Evolutionary conservation across 2,888 invertebrate species (phyloP).

Genomic region (Tolmerus cingulatus): DNA sequence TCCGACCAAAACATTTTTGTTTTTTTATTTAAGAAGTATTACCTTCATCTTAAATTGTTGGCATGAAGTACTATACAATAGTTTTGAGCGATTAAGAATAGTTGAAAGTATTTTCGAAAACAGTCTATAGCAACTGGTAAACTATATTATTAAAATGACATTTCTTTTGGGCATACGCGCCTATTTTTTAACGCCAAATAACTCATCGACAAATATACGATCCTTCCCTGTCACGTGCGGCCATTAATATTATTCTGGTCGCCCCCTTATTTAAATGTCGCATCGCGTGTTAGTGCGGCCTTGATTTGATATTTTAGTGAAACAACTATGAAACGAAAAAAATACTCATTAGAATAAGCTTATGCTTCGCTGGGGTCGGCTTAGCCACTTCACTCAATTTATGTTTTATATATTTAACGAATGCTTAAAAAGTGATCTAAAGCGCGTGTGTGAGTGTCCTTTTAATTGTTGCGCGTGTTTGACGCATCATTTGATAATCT

Average conservation of each 20-base stretch:
- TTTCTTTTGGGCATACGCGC: background rate
- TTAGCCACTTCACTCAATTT: background rate
- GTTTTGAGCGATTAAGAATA: background rate
- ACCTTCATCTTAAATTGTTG: background rate
- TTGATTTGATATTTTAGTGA: background rate
- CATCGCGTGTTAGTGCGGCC: background rate
- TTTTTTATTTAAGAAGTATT: background rate
- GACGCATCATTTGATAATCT: background rate
- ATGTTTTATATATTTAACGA: background rate
- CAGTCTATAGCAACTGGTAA: background rate
- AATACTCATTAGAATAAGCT: background rate
- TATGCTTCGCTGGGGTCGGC: background rate
- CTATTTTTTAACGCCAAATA: background rate
- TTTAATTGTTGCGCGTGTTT: background rate
- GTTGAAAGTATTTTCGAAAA: background rate
- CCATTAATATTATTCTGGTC: background rate
- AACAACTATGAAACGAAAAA: background rate
- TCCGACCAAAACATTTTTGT: too few relatives aligned
- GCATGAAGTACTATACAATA: background rate
- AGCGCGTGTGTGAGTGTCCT: background rate
- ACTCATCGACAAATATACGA: background rate
- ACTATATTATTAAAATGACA: background rate
- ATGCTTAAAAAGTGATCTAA: background rate
- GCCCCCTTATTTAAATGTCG: background rate
- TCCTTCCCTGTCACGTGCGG: background rate